Evolutionary conservation across 2,888 invertebrate genomes (phyloP).

Genomic region (Dorcus parallelipipedus): DNA sequence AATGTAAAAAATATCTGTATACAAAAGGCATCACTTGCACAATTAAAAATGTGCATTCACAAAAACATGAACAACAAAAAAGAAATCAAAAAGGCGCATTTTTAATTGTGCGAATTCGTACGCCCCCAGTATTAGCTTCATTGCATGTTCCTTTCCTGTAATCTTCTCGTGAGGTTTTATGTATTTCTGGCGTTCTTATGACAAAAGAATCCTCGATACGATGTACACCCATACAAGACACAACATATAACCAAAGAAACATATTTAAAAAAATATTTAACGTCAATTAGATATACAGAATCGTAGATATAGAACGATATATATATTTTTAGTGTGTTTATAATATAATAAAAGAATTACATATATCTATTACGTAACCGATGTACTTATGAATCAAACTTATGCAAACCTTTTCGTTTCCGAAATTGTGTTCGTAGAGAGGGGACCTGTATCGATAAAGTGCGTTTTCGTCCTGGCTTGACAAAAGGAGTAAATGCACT

Average conservation of each 20-base stretch:
- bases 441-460: neutral
- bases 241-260: neutral
- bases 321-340: slow-evolving; percentile 9
- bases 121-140: too few species aligned
- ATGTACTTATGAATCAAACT: slow-evolving; percentile 8
- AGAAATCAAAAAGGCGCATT: too few species aligned
- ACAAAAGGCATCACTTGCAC: too few species aligned
- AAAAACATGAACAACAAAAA: too few species aligned
- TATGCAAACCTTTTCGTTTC: neutral
- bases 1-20: too few species aligned
- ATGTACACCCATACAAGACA: neutral
- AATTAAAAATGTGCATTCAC: too few species aligned
- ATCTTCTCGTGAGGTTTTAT: too few species aligned
- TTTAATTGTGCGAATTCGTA: too few species aligned
- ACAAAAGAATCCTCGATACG: too few species aligned
- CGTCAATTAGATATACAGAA: slow-evolving; percentile 5
- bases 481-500: too few species aligned
- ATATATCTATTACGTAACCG: neutral
- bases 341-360: neutral
- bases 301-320: slow-evolving; percentile 1
- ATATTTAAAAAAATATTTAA: neutral
- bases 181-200: too few species aligned
- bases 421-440: neutral
- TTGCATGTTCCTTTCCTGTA: too few species aligned
- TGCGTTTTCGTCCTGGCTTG: neutral